Evolutionary conservation across 1,140 invertebrate species (phyloP).

Genomic region (Archegozetes longisetosus): DNA sequence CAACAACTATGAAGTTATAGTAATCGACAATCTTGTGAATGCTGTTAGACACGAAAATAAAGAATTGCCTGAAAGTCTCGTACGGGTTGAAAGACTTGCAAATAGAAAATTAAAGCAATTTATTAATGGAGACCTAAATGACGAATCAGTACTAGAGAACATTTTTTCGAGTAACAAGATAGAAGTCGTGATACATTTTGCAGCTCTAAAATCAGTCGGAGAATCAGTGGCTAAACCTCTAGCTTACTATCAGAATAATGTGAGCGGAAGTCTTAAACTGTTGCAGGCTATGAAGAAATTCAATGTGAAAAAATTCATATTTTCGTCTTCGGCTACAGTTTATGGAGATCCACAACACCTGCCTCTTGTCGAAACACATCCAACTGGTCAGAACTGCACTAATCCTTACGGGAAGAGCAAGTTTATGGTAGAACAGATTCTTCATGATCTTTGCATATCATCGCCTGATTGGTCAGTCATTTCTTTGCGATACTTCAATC

Average conservation of each 20-base stretch:
- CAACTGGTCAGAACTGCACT: slow-evolving; percentile 64
- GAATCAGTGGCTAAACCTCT: slow-evolving; percentile 84
- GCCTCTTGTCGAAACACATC: slow-evolving; percentile 70
- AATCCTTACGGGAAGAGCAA: slow-evolving; percentile 98
- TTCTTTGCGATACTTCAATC: slow-evolving; percentile 93
- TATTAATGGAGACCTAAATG: slow-evolving; percentile 49
- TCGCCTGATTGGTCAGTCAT: slow-evolving; percentile 34
- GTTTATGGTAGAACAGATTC: slow-evolving; percentile 92
- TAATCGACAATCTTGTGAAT: slow-evolving; percentile 71
- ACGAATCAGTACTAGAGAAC: slow-evolving; percentile 43
- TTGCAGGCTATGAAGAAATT: slow-evolving; percentile 51
- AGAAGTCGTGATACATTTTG: slow-evolving; percentile 90
- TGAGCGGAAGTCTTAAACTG: slow-evolving; percentile 76
- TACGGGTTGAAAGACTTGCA: slow-evolving; percentile 56
- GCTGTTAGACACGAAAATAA: slow-evolving; percentile 35
- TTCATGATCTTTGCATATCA: slow-evolving; percentile 66
- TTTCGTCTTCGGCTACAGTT: slow-evolving; percentile 88
- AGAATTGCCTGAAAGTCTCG: slow-evolving; percentile 46
- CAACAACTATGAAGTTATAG: slow-evolving; percentile 53
- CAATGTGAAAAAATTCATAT: slow-evolving; percentile 61
- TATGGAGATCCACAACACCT: slow-evolving; percentile 59
- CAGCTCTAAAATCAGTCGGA: slow-evolving; percentile 90
- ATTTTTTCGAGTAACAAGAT: slow-evolving; percentile 60
- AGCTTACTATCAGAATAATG: slow-evolving; percentile 61
- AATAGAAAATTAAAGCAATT: slow-evolving; percentile 50